A percentile compares a stretch with the other conserved stretches of the same genome.
These are phyloP conservation scores for Linurgus olivaceus DNA, from an alignment of 2,797 vertebrate species.

Conservation along the genomic window DNA sequence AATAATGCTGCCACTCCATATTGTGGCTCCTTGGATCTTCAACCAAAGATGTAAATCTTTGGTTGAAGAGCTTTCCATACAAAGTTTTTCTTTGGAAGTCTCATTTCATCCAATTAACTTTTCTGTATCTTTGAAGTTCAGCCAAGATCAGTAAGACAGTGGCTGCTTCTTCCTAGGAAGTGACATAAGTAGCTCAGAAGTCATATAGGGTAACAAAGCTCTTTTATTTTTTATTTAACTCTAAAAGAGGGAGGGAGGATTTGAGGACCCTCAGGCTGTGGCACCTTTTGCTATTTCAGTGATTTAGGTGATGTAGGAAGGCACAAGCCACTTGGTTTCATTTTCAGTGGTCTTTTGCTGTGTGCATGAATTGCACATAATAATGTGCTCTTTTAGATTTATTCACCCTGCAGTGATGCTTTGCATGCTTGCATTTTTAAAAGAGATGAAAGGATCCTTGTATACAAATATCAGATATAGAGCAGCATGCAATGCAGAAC, in stretches of 20 bases:
- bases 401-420: background rate
- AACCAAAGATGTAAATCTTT: slow-evolving; percentile 23
- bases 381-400: background rate
- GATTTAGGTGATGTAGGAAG: background rate
- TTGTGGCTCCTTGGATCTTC: background rate
- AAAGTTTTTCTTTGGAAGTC: background rate
- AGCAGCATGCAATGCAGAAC: background rate
- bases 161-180: background rate
- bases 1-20: background rate
- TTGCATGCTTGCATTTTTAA: background rate
- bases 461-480: background rate
- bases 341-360: background rate
- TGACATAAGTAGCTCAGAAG: background rate
- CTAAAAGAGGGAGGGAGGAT: background rate
- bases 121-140: slow-evolving; percentile 15
- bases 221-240: background rate
- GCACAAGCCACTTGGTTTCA: background rate
- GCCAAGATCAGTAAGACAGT: background rate
- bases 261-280: background rate
- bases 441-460: background rate
- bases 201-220: background rate
- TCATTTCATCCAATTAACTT: slow-evolving; percentile 53
- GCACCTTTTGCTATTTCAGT: background rate
- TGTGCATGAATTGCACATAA: background rate
- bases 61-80: background rate